These are phyloP conservation scores for Pipistrellus kuhlii DNA, from an alignment of 2,797 vertebrate genomes.

Conservation along the genomic window DNA sequence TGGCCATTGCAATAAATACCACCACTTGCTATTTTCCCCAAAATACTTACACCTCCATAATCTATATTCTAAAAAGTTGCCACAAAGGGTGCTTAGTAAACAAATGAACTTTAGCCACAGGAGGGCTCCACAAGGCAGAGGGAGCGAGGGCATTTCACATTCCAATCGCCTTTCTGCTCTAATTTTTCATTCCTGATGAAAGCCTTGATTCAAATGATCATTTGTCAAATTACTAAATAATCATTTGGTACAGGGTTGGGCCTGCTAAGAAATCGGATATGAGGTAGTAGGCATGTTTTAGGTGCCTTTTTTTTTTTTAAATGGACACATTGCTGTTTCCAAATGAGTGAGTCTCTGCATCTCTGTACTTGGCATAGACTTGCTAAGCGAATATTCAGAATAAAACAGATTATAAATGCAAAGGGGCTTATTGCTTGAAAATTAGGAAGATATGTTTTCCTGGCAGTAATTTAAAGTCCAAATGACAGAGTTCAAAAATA, in stretches of 20 bases:
- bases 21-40: not conserved
- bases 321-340: not conserved
- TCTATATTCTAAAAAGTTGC: not conserved
- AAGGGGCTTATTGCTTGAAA: not conserved
- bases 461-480: not conserved
- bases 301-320: not conserved
- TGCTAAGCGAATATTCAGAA: not conserved
- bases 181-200: conserved; percentile 7
- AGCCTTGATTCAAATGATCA: conserved; percentile 29
- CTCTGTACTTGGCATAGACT: not conserved
- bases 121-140: not conserved
- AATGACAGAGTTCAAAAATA: conserved; percentile 23
- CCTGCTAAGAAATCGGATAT: not conserved
- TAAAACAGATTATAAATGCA: not conserved
- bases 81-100: not conserved
- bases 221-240: conserved; percentile 17
- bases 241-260: not conserved
- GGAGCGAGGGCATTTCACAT: not conserved
- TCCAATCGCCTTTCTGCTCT: not conserved
- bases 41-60: not conserved
- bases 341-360: not conserved
- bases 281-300: not conserved
- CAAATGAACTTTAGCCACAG: not conserved
- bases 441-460: not conserved
- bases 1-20: conserved; percentile 71